Evolutionary conservation across 37 sponge, comb jelly and placozoan genomes (phyloP).

Genomic region (Diacarnus erythraeanus): DNA sequence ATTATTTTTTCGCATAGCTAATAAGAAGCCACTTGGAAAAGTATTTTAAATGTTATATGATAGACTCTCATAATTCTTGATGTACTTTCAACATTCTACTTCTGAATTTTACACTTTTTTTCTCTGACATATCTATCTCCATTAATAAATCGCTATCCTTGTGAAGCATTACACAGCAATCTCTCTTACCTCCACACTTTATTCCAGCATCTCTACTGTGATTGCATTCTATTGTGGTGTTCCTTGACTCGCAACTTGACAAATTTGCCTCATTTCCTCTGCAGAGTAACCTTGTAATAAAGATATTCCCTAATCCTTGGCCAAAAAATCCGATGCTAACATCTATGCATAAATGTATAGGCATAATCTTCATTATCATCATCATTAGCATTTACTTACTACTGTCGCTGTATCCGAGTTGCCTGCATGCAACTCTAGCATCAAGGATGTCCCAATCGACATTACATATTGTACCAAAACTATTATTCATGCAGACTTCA

Average conservation of each 20-base stretch:
- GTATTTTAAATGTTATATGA: too few species aligned
- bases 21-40: too few species aligned
- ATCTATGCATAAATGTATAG: conserved; percentile 17
- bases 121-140: too few species aligned
- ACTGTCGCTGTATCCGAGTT: not conserved
- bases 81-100: too few species aligned
- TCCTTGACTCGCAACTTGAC: not conserved
- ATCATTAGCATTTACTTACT: conserved; percentile 16
- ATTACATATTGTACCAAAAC: conserved; percentile 4
- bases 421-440: conserved; percentile 12
- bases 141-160: too few species aligned
- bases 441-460: conserved; percentile 2
- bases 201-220: conserved; percentile 25
- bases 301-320: conserved; percentile 35
- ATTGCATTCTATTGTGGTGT: not conserved
- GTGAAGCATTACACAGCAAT: too few species aligned
- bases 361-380: conserved; percentile 5
- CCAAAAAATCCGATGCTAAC: conserved; percentile 10
- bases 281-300: conserved; percentile 15
- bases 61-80: too few species aligned
- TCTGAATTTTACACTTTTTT: too few species aligned
- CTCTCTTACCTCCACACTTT: conserved; percentile 27
- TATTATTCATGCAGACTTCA: conserved; percentile 5
- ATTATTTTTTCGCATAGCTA: too few species aligned
- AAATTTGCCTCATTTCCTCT: conserved; percentile 17